Evolutionary conservation across 2,888 invertebrate species (phyloP).

Genomic region (Caenorhabditis doughertyi): DNA sequence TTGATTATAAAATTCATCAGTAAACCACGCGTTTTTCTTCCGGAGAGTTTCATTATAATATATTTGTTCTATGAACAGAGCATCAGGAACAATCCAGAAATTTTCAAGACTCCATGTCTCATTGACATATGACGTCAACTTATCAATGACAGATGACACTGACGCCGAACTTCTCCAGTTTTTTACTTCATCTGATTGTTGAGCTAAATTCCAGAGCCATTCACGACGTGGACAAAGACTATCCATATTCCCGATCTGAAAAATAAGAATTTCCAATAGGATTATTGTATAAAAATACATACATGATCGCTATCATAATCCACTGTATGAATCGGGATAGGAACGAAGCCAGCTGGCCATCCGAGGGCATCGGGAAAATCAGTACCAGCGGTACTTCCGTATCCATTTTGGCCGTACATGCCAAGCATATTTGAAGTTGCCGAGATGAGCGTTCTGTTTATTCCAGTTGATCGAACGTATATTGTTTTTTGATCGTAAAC

Average conservation of each 20-base stretch:
- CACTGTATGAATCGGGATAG: slow-evolving; percentile 90
- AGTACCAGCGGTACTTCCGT: slow-evolving; percentile 37
- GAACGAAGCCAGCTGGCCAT: slow-evolving; percentile 84
- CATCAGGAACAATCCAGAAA: slow-evolving; percentile 66
- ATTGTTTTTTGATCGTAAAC: slow-evolving; percentile 85
- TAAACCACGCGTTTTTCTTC: slow-evolving; percentile 59
- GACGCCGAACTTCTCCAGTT: slow-evolving; percentile 43
- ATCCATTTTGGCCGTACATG: slow-evolving; percentile 66
- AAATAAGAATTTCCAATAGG: background rate
- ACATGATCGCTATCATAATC: slow-evolving; percentile 87
- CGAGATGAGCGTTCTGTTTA: slow-evolving; percentile 89
- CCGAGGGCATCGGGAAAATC: slow-evolving; percentile 55
- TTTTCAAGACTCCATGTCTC: slow-evolving; percentile 61
- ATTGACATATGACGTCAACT: slow-evolving; percentile 39
- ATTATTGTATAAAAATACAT: background rate
- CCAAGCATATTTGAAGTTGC: slow-evolving; percentile 80
- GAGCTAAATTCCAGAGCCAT: slow-evolving; percentile 67
- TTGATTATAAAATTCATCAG: slow-evolving; percentile 59
- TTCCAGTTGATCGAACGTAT: slow-evolving; percentile 89
- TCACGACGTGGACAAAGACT: slow-evolving; percentile 61
- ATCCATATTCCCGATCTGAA: slow-evolving; percentile 70
- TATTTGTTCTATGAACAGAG: slow-evolving; percentile 65
- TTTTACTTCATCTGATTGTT: slow-evolving; percentile 55
- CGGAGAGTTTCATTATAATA: slow-evolving; percentile 54
- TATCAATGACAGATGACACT: slow-evolving; percentile 40